Evolutionary conservation across 2,797 vertebrate genomes (phyloP).

Genomic region (Nannoperca obscura): DNA sequence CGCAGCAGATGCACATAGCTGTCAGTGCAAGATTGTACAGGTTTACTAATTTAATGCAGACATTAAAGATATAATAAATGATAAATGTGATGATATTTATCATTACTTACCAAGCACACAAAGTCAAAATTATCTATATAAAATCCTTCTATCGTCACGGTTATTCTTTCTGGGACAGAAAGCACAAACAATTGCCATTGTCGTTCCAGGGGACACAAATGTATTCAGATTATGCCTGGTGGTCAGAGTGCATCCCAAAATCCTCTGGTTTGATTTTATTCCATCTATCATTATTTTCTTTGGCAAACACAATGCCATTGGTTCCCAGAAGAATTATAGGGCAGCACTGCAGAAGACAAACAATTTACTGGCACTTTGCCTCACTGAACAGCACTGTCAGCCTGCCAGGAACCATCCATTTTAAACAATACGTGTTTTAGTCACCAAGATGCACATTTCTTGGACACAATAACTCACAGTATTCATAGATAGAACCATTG

Average conservation of each 20-base stretch:
- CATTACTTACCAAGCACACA: conserved; percentile 19
- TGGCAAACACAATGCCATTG: conserved; percentile 89
- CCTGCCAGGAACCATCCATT: conserved; percentile 89
- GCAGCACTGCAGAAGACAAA: conserved; percentile 90
- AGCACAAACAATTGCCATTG: conserved; percentile 52
- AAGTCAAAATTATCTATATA: conserved; percentile 15
- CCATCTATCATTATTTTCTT: conserved; percentile 91
- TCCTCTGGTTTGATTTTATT: conserved; percentile 86
- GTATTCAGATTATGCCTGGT: conserved; percentile 82
- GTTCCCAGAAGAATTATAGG: conserved; percentile 91
- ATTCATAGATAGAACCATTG: conserved; percentile 67
- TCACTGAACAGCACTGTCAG: conserved; percentile 89
- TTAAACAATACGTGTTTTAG: conserved; percentile 85
- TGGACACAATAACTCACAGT: conserved; percentile 75
- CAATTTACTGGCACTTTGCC: conserved; percentile 93
- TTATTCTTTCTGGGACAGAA: conserved; percentile 40
- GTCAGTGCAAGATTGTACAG: conserved; percentile 20
- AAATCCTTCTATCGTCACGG: conserved; percentile 15
- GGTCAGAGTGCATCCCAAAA: conserved; percentile 85
- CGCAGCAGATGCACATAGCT: conserved; percentile 17
- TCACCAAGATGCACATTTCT: conserved; percentile 82
- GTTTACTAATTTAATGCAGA: conserved; percentile 20
- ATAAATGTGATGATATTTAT: conserved; percentile 35
- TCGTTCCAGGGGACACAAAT: conserved; percentile 72
- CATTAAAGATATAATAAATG: conserved; percentile 4